phyloP scores from a whole-genome alignment of 23 tunicate species.

The Trididemnum miniatum region DNA sequence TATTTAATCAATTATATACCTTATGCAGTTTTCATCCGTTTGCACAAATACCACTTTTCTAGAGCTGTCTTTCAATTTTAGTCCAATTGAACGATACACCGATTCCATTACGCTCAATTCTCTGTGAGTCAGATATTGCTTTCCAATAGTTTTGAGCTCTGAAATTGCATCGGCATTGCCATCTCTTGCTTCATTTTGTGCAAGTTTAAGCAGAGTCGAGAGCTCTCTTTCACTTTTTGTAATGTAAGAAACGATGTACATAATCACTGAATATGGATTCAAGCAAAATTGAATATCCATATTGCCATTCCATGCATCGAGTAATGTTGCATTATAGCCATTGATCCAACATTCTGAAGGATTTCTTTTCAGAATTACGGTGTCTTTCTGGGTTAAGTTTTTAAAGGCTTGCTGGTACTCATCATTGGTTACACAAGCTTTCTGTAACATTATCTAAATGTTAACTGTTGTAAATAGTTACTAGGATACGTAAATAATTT shows the following conservation, averaged over 20 bases:
- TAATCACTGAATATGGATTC: background rate
- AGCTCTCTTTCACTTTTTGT: slow-evolving; percentile 9
- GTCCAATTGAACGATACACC: background rate
- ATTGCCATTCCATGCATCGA: slow-evolving; percentile 32
- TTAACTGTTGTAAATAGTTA: too few relatives aligned
- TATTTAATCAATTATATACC: background rate
- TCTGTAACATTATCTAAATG: background rate
- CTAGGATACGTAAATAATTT: too few relatives aligned
- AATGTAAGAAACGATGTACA: slow-evolving; percentile 25
- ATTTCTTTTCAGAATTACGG: background rate
- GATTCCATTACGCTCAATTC: background rate
- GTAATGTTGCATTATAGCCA: slow-evolving; percentile 10
- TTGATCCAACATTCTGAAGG: slow-evolving; percentile 24
- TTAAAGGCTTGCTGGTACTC: background rate
- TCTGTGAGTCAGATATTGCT: background rate
- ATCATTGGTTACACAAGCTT: background rate
- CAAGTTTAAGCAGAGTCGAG: background rate
- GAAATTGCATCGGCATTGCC: background rate
- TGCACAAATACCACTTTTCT: background rate
- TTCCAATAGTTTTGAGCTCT: background rate
- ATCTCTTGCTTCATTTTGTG: background rate
- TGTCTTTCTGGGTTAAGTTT: background rate
- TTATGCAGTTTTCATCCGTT: background rate
- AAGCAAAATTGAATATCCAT: slow-evolving; percentile 26
- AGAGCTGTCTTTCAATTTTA: background rate